Conservation (phyloP, 2,888 invertebrate species). For the Mesoligia furuncula region DNA sequence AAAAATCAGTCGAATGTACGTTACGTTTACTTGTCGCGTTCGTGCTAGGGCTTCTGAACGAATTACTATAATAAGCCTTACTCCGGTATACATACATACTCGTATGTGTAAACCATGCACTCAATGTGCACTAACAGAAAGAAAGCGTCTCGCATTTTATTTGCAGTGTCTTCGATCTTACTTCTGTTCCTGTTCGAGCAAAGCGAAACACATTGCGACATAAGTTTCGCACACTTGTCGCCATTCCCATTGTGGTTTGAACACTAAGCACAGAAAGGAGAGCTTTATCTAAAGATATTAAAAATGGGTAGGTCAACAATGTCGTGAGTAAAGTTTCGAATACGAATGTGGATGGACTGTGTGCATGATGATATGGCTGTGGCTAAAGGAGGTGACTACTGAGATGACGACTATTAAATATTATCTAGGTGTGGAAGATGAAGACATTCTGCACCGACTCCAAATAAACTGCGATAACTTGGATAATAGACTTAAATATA, state of each 20-base stretch:
- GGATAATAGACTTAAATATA: not conserved
- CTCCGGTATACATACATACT: not conserved
- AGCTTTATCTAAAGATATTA: constrained; percentile 37
- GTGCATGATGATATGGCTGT: not conserved
- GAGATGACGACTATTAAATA: too few species aligned
- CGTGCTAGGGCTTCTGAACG: not conserved
- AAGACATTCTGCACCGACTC: too few species aligned
- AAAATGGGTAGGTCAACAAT: not conserved
- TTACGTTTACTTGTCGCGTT: not conserved
- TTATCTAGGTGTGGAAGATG: too few species aligned
- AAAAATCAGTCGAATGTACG: not conserved
- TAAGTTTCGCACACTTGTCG: constrained; percentile 53
- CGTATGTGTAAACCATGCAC: not conserved
- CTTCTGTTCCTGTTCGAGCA: constrained; percentile 17
- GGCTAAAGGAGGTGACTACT: too few species aligned
- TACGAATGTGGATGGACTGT: not conserved
- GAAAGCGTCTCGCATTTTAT: constrained; percentile 38
- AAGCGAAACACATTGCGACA: constrained; percentile 50
- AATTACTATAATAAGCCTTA: not conserved
- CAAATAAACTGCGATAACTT: not conserved
- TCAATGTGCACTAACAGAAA: constrained; percentile 11
- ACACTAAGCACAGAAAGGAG: constrained; percentile 34
- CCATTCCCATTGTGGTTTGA: constrained; percentile 36
- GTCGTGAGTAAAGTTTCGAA: not conserved
- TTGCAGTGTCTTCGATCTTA: constrained; percentile 45